Evolutionary conservation across 2,888 invertebrate genomes (phyloP).

Genomic region (Cyaniris semiargus): DNA sequence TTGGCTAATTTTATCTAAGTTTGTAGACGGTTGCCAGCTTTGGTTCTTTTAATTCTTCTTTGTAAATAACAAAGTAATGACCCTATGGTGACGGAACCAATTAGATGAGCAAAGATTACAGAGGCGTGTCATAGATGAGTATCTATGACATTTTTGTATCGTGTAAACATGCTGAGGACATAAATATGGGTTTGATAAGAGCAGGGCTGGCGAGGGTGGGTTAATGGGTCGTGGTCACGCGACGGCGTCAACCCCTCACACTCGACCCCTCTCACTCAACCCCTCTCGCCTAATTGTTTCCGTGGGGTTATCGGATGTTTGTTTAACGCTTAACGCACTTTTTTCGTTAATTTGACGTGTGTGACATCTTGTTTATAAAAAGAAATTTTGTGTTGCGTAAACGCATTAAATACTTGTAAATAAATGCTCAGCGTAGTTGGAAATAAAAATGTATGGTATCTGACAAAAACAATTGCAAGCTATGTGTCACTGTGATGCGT

Average conservation of each 20-base stretch:
- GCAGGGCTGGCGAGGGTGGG: constrained; percentile 45
- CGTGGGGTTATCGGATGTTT: constrained; percentile 55
- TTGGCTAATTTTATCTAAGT: no score
- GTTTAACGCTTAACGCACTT: constrained; percentile 27
- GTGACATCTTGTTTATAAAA: background rate
- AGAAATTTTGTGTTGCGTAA: background rate
- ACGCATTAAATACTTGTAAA: no score
- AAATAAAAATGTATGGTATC: no score
- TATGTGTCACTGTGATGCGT: no score
- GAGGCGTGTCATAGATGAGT: constrained; percentile 10
- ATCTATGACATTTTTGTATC: constrained; percentile 31
- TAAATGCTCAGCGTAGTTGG: no score
- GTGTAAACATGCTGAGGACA: constrained; percentile 47
- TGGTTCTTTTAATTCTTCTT: no score
- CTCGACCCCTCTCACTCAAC: constrained; percentile 67
- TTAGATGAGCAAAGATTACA: constrained; percentile 9
- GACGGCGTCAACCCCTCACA: constrained; percentile 64
- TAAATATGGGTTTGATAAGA: constrained; percentile 41
- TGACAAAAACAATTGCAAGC: no score
- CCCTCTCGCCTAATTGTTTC: constrained; percentile 71
- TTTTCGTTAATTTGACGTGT: background rate
- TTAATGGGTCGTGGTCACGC: constrained; percentile 70
- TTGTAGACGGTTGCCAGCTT: no score
- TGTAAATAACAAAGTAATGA: no score
- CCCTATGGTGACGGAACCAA: background rate